Conservation (phyloP, 2,797 vertebrate genomes). For the Pangasius larnaudii region DNA sequence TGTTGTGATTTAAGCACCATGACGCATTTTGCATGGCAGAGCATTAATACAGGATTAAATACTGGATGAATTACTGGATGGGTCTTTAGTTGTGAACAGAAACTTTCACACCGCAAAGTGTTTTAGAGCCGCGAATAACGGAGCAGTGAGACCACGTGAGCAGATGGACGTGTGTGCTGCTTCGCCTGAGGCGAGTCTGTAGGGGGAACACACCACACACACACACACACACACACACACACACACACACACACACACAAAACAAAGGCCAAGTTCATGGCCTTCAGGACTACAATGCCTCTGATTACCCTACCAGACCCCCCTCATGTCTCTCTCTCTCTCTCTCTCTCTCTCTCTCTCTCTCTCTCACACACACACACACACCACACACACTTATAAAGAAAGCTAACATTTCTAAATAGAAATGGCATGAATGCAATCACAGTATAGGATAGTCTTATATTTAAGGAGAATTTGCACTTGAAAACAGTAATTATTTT, state of each 20-base stretch:
- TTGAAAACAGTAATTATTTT: background rate
- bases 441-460: background rate
- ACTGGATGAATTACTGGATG: background rate
- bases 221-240: constrained; percentile 1
- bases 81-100: background rate
- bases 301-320: constrained; percentile 40
- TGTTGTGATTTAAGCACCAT: background rate
- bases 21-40: background rate
- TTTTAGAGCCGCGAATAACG: background rate
- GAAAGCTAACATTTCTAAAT: background rate
- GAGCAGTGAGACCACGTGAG: background rate
- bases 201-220: background rate
- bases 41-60: constrained; percentile 7
- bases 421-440: background rate
- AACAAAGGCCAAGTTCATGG: constrained; percentile 59
- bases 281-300: constrained; percentile 51
- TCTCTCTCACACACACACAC: constrained; percentile 19
- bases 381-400: constrained; percentile 17
- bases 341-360: constrained; percentile 9
- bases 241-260: constrained; percentile 22
- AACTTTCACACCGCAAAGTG: background rate
- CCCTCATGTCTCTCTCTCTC: background rate
- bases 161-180: background rate
- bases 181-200: background rate
- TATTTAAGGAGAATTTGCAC: background rate